Conservation (phyloP, 2,888 invertebrate species). For the Neoscelio sp. region DNA sequence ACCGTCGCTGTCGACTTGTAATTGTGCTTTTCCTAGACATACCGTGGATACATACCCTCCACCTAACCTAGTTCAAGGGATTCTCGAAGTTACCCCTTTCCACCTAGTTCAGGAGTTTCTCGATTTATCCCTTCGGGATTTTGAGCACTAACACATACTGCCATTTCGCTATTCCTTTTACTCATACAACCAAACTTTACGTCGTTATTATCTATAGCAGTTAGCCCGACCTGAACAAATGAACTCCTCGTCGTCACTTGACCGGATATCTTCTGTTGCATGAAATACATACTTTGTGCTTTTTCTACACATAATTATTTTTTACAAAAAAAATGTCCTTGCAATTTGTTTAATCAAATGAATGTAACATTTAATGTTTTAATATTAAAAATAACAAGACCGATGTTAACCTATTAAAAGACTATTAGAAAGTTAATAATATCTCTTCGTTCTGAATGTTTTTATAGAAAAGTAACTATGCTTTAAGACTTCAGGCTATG, state of each 20-base stretch:
- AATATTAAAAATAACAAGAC: too few relatives aligned
- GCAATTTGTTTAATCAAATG: too few relatives aligned
- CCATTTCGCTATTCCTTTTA: slow-evolving; percentile 16
- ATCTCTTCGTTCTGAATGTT: too few relatives aligned
- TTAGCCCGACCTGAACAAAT: slow-evolving; percentile 25
- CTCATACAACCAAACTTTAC: slow-evolving; percentile 17
- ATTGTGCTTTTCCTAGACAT: slow-evolving; percentile 13
- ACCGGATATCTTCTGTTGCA: slow-evolving; percentile 3
- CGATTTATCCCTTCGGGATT: slow-evolving; percentile 38
- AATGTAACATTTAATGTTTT: too few relatives aligned
- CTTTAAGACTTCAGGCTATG: too few relatives aligned
- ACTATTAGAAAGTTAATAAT: too few relatives aligned
- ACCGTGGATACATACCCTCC: neutral
- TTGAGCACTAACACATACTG: slow-evolving; percentile 16
- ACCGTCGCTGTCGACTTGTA: neutral
- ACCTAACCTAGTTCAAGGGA: slow-evolving; percentile 35
- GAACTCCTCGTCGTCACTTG: slow-evolving; percentile 8
- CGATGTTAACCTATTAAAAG: too few relatives aligned
- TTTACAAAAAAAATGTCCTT: too few relatives aligned
- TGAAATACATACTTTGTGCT: neutral
- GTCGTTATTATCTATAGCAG: slow-evolving; percentile 12
- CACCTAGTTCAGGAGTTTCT: slow-evolving; percentile 12
- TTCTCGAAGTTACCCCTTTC: slow-evolving; percentile 28
- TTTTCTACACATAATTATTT: too few relatives aligned
- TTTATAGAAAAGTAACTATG: too few relatives aligned